Evolutionary conservation across 2,888 invertebrate species (phyloP).

Genomic region (Apamea epomidion): DNA sequence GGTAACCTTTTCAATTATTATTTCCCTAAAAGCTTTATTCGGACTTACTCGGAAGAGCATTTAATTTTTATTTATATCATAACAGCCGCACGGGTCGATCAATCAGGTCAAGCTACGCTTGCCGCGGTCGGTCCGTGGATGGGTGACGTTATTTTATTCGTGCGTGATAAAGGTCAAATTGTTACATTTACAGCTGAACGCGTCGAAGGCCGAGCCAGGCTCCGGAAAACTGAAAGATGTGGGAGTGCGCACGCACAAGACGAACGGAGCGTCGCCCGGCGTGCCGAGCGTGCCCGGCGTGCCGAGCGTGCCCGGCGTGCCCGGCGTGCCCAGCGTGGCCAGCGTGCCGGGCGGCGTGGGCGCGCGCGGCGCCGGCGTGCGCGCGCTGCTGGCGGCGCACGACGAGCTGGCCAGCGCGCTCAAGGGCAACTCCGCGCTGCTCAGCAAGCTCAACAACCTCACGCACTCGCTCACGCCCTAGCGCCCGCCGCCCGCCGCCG

Average conservation of each 20-base stretch:
- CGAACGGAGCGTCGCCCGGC: constrained; percentile 36
- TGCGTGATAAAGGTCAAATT: neutral
- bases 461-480: constrained; percentile 53
- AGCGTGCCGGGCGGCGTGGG: constrained; percentile 73
- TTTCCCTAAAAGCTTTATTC: too few relatives aligned
- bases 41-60: too few relatives aligned
- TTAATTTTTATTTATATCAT: too few relatives aligned
- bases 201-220: constrained; percentile 31
- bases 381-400: constrained; percentile 79
- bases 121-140: too few relatives aligned
- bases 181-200: constrained; percentile 17
- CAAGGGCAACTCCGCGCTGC: constrained; percentile 47
- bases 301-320: constrained; percentile 62
- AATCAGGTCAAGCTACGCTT: too few relatives aligned
- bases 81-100: too few relatives aligned
- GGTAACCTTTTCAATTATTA: too few relatives aligned
- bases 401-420: constrained; percentile 74
- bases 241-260: neutral
- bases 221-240: constrained; percentile 7
- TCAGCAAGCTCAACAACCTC: constrained; percentile 45
- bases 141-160: neutral
- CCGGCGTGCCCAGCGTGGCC: constrained; percentile 69
- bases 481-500: constrained; percentile 3
- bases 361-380: constrained; percentile 79
- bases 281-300: constrained; percentile 76